Base-by-base conservation (phyloP, 2,797 vertebrate species). In the Falco naumanni region DNA sequence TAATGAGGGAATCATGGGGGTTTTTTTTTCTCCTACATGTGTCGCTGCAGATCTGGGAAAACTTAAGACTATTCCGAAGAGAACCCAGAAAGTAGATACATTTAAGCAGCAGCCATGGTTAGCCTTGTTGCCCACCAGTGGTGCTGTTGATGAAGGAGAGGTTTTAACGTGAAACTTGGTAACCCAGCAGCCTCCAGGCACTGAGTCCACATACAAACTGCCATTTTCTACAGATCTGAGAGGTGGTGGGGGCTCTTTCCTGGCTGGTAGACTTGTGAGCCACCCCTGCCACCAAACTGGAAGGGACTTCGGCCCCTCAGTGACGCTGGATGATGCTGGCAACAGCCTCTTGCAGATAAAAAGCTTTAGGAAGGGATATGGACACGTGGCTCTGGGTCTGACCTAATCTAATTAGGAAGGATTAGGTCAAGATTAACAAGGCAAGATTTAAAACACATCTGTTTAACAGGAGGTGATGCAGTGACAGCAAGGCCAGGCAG, bases 371-470 rank as follows among this genome's bases (percentile, higher is more conserved):
- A 57, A 21, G 41, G 25, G 17, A 12, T 21, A 12, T 2, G 25
- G 48, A 41, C 21, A 1, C 0, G 0, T 4, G 1, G 56, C 45
- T 78, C n/a, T 6, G 19, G 9, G 6, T 20, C 1, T 0, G 45
- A 18, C 13, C 12, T 37, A 4, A 25, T 31, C 33, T 19, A 57
- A 51, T 47, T 34, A 59, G 24, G 3, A 3, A n/a, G 20, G 45
- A 53, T 45, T 26, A 16, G 16, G 14, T 11, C 10, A 2, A 19
- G 51, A 47, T 18, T 37, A 16, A 83, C 8, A 10, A 82, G 47
- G 45, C 10, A 1, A 16, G n/a, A 31, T 34, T 45, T 56, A 47
- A 56, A 45, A 10, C 2, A 0, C 2, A 15, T 33, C 15, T 13
- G 12, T 13, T 33, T 11, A 31, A 9, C 16, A 4, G n/a, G 43